Conservation (phyloP, 2,113 vertebrate genomes). For the Orycteropus afer region DNA sequence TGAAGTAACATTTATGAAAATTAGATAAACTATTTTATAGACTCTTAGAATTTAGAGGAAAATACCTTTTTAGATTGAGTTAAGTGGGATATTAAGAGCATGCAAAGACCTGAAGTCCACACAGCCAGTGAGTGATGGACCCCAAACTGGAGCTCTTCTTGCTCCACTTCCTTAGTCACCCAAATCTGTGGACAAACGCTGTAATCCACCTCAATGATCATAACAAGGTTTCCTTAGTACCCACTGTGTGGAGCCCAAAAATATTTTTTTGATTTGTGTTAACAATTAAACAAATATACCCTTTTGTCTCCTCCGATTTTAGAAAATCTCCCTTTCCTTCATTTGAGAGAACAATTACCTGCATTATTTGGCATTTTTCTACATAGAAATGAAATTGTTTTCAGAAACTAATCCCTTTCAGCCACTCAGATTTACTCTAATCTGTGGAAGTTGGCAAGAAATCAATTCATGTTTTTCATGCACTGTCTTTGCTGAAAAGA, state of each 20-base stretch:
- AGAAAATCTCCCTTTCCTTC: neutral
- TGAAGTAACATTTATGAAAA: conserved; percentile 24
- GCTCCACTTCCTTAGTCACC: neutral
- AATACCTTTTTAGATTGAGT: conserved; percentile 10
- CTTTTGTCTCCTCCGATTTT: neutral
- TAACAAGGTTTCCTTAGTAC: neutral
- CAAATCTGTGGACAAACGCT: neutral
- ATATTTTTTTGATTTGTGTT: neutral
- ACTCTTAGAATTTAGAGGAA: neutral
- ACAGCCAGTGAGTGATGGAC: neutral
- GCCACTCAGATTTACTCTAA: conserved; percentile 2
- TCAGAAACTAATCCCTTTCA: conserved; percentile 10
- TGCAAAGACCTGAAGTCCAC: neutral
- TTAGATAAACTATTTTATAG: neutral
- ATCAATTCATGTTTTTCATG: conserved; percentile 17
- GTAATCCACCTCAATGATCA: neutral
- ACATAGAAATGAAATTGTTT: conserved; percentile 52
- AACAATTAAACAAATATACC: neutral
- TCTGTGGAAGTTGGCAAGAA: conserved; percentile 29
- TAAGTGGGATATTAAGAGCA: neutral
- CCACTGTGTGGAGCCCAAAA: too few relatives aligned
- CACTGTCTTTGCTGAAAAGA: neutral
- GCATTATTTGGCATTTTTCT: neutral
- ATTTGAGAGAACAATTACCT: neutral
- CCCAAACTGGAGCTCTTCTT: too few relatives aligned